Evolutionary conservation across 1,140 invertebrate species (phyloP), one percentile per base, ranked within the genome.

Genomic region (Ylistrum balloti): DNA sequence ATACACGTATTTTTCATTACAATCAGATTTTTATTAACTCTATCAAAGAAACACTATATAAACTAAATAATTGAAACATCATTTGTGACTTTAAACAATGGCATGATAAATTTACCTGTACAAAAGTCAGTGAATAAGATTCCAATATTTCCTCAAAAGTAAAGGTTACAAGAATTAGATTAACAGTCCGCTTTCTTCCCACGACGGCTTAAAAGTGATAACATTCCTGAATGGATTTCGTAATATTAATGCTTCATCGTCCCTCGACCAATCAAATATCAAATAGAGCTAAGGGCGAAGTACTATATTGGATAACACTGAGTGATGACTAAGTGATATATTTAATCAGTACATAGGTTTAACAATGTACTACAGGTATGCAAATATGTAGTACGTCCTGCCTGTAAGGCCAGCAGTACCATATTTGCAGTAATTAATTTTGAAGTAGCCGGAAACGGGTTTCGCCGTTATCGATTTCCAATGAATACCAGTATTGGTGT

Each of bases 161-260:
- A 45, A n/a, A 13, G 35, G 56, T 28, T n/a, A 74, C 56, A 74
- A 1, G 56, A 28, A 28, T 22, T 74, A 28, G 9, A 28, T n/a
- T n/a, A 5, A 9, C n/a, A 74, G 22, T 17, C 17, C 1, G 5
- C 5, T 1, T 5, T 28, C 22, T 28, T 74, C 56, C 28, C 56
- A 38, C 35, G 35, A 38, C 35, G n/a, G 22, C 28, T 74, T 74
- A 22, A 74, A 74, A 74, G 56, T 74, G 56, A 74, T 7, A 17
- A 28, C 9, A 74, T 74, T 74, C 17, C 22, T 74, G 56, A 74
- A n/a, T n/a, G 56, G 28, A n/a, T 28, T 74, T 28, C 22, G 22
- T 74, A 74, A 74, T 74, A 74, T 74, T 11, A n/a, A 28, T n/a
- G 56, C 56, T 74, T 74, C n/a, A 28, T 74, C 56, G n/a, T n/a